Evolutionary conservation across 2,888 invertebrate species (phyloP).

Genomic region (Pollenia amentaria): DNA sequence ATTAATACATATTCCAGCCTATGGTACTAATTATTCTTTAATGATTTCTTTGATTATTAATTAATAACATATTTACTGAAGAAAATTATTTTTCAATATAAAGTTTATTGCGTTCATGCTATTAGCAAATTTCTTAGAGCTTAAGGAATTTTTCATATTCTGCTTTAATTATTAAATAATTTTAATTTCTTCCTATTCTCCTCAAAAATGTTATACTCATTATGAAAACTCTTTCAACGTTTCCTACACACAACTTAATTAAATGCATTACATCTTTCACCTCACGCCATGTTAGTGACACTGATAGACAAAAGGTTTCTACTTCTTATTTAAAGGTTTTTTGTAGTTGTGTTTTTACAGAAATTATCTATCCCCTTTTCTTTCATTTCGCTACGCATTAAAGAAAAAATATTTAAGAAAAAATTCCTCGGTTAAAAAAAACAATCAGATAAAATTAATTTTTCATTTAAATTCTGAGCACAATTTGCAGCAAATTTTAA

Average conservation of each 20-base stretch:
- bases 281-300: background rate
- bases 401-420: constrained; percentile 2
- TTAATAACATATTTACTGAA: no score
- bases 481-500: background rate
- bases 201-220: background rate
- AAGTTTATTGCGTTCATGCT: no score
- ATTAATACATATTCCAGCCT: no score
- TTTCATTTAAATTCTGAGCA: constrained; percentile 43
- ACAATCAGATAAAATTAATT: constrained; percentile 41
- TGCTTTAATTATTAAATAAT: no score
- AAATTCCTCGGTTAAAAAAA: background rate
- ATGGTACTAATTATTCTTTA: no score
- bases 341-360: background rate
- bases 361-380: background rate
- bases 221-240: background rate
- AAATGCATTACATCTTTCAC: background rate
- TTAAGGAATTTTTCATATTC: no score
- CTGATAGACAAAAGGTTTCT: background rate
- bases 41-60: no score
- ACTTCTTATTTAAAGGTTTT: background rate
- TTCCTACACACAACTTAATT: background rate
- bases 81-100: no score
- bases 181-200: no score
- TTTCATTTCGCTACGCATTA: background rate
- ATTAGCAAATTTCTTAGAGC: no score